phyloP scores from a whole-genome alignment of 1,140 invertebrate genomes.

The Bombus cullumanus region DNA sequence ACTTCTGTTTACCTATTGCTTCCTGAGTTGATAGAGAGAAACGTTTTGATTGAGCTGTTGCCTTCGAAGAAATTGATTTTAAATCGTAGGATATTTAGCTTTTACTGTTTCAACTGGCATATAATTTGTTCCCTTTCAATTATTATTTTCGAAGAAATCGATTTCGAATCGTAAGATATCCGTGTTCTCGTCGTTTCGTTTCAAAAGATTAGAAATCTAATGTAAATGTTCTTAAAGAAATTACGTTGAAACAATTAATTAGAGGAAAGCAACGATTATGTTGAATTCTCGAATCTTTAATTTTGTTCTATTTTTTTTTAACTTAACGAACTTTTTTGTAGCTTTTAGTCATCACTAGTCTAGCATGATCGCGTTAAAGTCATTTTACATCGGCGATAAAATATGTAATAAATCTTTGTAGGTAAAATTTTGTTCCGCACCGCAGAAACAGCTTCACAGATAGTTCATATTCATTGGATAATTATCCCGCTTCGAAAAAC shows the following conservation, averaged over 20 bases:
- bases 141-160: too few species aligned
- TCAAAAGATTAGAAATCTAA: too few species aligned
- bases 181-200: too few species aligned
- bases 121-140: too few species aligned
- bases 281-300: too few species aligned
- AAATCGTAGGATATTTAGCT: neutral
- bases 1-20: constrained; percentile 47
- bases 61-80: neutral
- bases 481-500: constrained; percentile 74
- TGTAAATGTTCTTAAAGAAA: too few species aligned
- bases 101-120: neutral
- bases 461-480: constrained; percentile 67
- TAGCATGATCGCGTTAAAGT: too few species aligned
- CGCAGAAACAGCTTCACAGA: neutral
- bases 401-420: neutral
- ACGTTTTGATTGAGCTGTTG: neutral
- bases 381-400: too few species aligned
- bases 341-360: too few species aligned
- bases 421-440: neutral
- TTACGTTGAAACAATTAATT: too few species aligned
- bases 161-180: too few species aligned
- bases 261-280: too few species aligned
- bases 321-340: neutral
- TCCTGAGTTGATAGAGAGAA: neutral
- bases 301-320: neutral